Percentiles rank a stretch among this genome's conserved stretches.
Evolutionary conservation across 2,113 vertebrate genomes (phyloP).

Genomic region (Esox niger): DNA sequence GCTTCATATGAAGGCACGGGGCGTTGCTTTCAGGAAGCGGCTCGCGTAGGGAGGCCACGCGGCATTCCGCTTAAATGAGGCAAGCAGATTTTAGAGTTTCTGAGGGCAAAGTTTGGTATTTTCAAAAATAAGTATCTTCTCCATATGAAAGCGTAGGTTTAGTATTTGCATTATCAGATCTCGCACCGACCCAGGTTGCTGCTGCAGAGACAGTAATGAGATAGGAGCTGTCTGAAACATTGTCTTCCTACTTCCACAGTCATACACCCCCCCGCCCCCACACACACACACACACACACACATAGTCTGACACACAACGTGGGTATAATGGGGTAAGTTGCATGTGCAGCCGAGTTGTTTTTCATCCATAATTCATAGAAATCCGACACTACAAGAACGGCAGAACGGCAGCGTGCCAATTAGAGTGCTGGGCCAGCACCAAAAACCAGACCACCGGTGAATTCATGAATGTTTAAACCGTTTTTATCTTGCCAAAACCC

Average conservation of each 20-base stretch:
- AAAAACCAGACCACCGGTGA: slow-evolving; percentile 60
- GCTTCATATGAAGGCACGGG: too few relatives aligned
- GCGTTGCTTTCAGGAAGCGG: too few relatives aligned
- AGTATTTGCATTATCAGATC: slow-evolving; percentile 16
- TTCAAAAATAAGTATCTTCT: neutral
- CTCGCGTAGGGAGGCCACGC: too few relatives aligned
- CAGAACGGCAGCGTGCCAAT: slow-evolving; percentile 69
- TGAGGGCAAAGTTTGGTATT: slow-evolving; percentile 18
- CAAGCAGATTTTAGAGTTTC: slow-evolving; percentile 9
- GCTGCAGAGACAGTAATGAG: slow-evolving; percentile 46
- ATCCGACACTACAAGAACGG: slow-evolving; percentile 53
- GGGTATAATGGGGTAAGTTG: slow-evolving; percentile 61
- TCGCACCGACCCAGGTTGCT: slow-evolving; percentile 18
- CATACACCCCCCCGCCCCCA: slow-evolving; percentile 20
- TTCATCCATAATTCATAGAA: slow-evolving; percentile 73
- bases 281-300: slow-evolving; percentile 29
- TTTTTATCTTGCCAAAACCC: slow-evolving; percentile 41
- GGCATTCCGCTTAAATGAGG: neutral
- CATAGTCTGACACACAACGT: slow-evolving; percentile 54
- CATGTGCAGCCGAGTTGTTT: slow-evolving; percentile 54
- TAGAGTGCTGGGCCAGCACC: slow-evolving; percentile 55
- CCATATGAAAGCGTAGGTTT: slow-evolving; percentile 16
- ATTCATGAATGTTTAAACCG: slow-evolving; percentile 70
- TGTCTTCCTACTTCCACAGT: slow-evolving; percentile 52
- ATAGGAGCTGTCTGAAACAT: slow-evolving; percentile 55